Evolutionary conservation across 2,113 vertebrate species (phyloP), one percentile per base, ranked within the genome.

Genomic region (Cinclus cinclus): DNA sequence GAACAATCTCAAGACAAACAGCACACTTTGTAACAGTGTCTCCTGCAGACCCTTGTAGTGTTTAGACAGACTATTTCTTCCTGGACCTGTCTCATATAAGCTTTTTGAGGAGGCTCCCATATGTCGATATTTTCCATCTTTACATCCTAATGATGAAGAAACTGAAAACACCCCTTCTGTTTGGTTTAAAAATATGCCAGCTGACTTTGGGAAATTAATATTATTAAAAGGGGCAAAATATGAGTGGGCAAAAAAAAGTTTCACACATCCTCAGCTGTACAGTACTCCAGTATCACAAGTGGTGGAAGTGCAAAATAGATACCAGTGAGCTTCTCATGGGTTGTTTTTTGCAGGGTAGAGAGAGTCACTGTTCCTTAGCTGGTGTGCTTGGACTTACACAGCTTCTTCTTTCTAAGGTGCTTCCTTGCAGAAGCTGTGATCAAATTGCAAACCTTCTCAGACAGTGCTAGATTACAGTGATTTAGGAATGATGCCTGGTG

Each of bases 131-230:
- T 50, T 92, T 80, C 27, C 27, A 56, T 30, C 58, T 83, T 75
- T 0, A 0, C 47, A 77, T 50, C 33, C 42, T 80, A 47, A 55
- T 0, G 0, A 39, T 3, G 6, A 74, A 69, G 77, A 88, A 73
- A 39, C 25, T 70, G 42, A 58, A 76, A 88, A 90, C 68, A 49
- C 28, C n/a, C 56, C 25, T 83, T 55, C 33, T 53, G 11, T 83
- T 91, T 85, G 30, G 6, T 70, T 83, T 37, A 15, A 71, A 62
- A 85, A 91, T 15, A 52, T 55, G 22, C 53, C 47, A 90, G 9
- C 12, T 68, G 33, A 22, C 11, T 44, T 2, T 44, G 53, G 41
- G 74, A 90, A 81, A 64, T 44, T 28, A 62, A 49, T 55, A 42
- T 44, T 47, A 20, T 63, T 81, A 37, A 63, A 91, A 76, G 14